phyloP scores from a whole-genome alignment of 37 sponge, comb jelly and placozoan genomes.

The Eunapius fragilis region DNA sequence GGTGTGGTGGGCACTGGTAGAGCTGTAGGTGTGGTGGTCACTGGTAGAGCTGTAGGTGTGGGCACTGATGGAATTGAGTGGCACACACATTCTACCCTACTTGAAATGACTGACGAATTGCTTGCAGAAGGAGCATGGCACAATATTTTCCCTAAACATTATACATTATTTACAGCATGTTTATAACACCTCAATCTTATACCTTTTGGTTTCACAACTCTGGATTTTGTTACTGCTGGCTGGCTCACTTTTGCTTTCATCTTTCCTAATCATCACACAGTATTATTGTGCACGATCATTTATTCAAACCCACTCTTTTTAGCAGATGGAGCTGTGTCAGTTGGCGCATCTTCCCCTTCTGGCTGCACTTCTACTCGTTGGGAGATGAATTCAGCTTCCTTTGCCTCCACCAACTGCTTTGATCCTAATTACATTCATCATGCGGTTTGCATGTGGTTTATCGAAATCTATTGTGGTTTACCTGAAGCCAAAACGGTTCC shows the following conservation, averaged over 20 bases:
- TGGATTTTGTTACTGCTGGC: too few species aligned
- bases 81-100: not conserved
- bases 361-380: too few species aligned
- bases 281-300: too few species aligned
- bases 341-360: too few species aligned
- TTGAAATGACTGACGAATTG: not conserved
- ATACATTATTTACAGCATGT: not conserved
- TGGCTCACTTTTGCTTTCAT: too few species aligned
- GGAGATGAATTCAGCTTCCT: too few species aligned
- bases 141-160: not conserved
- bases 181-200: not conserved
- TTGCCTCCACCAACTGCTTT: too few species aligned
- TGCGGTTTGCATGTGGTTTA: not conserved
- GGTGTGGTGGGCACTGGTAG: not conserved
- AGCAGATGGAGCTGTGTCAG: too few species aligned
- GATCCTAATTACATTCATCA: not conserved
- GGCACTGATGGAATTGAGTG: not conserved
- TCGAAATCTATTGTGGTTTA: not conserved
- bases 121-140: not conserved
- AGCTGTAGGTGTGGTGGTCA: not conserved
- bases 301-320: too few species aligned
- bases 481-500: not conserved
- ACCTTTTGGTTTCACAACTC: not conserved
- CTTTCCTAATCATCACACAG: too few species aligned
- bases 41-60: not conserved